Evolutionary conservation across 2,113 vertebrate genomes (phyloP).

Genomic region (Mormyrus iriodes): DNA sequence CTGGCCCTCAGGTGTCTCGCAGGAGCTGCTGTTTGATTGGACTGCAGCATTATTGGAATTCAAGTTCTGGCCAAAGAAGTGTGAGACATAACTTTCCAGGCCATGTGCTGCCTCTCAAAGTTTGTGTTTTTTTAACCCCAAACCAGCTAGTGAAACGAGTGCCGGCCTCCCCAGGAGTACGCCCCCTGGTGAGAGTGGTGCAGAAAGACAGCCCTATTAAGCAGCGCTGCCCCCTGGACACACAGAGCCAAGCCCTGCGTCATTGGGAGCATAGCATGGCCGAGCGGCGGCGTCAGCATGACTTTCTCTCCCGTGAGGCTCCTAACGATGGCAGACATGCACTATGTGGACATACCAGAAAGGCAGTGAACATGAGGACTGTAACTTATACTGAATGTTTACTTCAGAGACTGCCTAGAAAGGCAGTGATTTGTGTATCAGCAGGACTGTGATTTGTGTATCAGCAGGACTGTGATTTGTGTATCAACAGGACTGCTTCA

Average conservation of each 20-base stretch:
- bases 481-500: constrained; percentile 58
- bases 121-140: neutral
- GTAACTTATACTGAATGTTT: neutral
- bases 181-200: constrained; percentile 9
- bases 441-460: no score
- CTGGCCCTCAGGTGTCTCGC: neutral
- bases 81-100: no score
- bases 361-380: neutral
- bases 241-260: constrained; percentile 66
- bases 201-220: constrained; percentile 6
- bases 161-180: constrained; percentile 24
- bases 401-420: neutral
- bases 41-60: neutral
- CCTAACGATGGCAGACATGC: neutral
- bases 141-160: constrained; percentile 61
- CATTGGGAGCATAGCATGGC: constrained; percentile 72
- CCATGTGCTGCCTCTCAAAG: neutral
- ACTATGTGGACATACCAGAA: neutral
- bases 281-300: constrained; percentile 68
- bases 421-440: no score
- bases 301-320: constrained; percentile 68
- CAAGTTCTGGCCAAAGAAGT: neutral
- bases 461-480: neutral
- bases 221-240: constrained; percentile 24
- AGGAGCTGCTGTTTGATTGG: neutral